A percentile compares a stretch with the other conserved stretches of the same genome.
These are phyloP conservation scores for Microcebus griseorufus DNA, from an alignment of 2,113 vertebrate species.

Conservation along the genomic window DNA sequence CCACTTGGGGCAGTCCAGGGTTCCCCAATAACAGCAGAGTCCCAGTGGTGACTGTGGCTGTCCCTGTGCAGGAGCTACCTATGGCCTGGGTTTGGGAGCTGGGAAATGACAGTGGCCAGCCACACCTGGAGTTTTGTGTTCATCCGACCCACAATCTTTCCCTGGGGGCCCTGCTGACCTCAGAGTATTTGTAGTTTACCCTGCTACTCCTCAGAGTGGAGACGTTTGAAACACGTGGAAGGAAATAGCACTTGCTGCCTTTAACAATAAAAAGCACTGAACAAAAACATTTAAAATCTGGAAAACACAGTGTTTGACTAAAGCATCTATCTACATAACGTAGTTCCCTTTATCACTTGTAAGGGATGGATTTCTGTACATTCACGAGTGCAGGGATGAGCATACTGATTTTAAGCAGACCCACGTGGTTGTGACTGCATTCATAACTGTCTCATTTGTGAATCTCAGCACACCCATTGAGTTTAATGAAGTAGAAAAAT, in stretches of 20 bases:
- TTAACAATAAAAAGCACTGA: conserved; percentile 39
- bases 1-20: rapidly evolving
- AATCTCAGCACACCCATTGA: conserved; percentile 55
- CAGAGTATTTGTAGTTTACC: rapidly evolving
- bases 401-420: background rate
- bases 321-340: conserved; percentile 45
- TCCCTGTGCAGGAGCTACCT: background rate
- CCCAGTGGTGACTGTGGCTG: background rate
- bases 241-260: background rate
- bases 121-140: background rate
- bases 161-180: background rate
- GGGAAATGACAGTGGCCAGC: background rate
- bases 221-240: background rate
- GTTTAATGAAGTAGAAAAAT: conserved; percentile 65
- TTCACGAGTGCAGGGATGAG: background rate
- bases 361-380: conserved; percentile 22
- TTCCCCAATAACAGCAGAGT: background rate
- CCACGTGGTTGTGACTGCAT: background rate
- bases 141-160: background rate
- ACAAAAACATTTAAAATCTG: conserved; percentile 34
- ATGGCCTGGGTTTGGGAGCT: background rate
- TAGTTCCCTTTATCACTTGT: conserved; percentile 9
- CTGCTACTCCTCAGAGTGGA: background rate
- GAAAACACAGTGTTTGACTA: conserved; percentile 21
- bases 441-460: conserved; percentile 68